These are phyloP conservation scores for Hydroisotoma schaefferi DNA, from an alignment of 2,888 invertebrate genomes.

Conservation along the genomic window DNA sequence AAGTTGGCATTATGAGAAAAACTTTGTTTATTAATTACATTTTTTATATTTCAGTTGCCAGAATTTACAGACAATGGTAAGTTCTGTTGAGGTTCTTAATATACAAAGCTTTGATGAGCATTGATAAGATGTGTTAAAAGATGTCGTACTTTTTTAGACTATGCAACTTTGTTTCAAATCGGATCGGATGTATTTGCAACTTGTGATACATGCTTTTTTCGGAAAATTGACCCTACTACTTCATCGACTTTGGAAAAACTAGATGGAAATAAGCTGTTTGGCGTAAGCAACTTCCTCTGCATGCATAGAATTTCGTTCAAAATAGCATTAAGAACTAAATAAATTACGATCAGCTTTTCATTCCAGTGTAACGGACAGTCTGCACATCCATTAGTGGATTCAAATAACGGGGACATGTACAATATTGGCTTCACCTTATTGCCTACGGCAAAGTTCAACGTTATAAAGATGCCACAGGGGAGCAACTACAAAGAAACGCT, in stretches of 20 bases:
- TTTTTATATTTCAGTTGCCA: constrained; percentile 43
- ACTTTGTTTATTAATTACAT: too few species aligned
- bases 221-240: constrained; percentile 53
- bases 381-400: constrained; percentile 54
- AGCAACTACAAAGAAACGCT: constrained; percentile 45
- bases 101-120: too few species aligned
- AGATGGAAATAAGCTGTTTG: constrained; percentile 52
- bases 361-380: constrained; percentile 53
- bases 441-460: constrained; percentile 52
- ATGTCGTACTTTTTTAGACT: too few species aligned
- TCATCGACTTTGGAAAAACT: constrained; percentile 52
- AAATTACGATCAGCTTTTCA: too few species aligned
- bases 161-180: constrained; percentile 52
- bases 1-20: neutral
- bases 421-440: constrained; percentile 54
- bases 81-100: too few species aligned
- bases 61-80: constrained; percentile 56
- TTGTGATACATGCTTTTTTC: constrained; percentile 55
- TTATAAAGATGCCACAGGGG: constrained; percentile 49
- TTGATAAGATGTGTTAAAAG: too few species aligned
- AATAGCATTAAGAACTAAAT: too few species aligned
- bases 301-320: too few species aligned
- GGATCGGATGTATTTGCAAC: constrained; percentile 55
- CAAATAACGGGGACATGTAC: constrained; percentile 53
- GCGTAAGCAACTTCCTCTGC: too few species aligned